phyloP scores from a whole-genome alignment of 2,797 vertebrate species.

The Epinephelus awoara region DNA sequence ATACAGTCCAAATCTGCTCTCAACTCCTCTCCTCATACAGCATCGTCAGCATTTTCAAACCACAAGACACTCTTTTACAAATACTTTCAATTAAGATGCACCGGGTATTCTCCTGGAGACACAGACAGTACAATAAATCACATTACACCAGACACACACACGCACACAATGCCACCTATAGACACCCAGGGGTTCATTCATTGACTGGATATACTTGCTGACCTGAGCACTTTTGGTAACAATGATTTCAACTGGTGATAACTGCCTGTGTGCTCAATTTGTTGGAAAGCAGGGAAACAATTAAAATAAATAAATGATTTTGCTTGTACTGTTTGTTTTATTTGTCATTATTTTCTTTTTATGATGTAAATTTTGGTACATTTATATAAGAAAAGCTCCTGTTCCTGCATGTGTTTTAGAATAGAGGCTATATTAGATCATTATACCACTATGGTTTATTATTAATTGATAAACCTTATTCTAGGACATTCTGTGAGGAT shows the following conservation, averaged over 20 bases:
- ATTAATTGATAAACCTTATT: neutral
- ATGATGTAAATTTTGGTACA: neutral
- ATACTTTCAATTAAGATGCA: constrained; percentile 45
- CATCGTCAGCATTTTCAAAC: constrained; percentile 46
- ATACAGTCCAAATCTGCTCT: neutral
- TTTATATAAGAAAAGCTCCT: too few relatives aligned
- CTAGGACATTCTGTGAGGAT: neutral
- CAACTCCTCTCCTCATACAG: neutral
- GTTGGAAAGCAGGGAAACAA: neutral
- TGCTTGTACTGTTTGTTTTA: too few relatives aligned
- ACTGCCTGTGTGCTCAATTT: neutral
- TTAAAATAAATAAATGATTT: neutral
- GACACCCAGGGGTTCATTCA: constrained; percentile 29
- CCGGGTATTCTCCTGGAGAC: constrained; percentile 34
- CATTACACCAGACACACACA: constrained; percentile 26
- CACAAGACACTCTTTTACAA: constrained; percentile 35
- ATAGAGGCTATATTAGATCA: neutral
- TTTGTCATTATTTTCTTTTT: neutral
- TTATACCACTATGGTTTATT: neutral
- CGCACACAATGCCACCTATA: constrained; percentile 12
- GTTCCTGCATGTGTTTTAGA: too few relatives aligned
- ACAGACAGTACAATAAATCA: constrained; percentile 50
- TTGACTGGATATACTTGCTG: constrained; percentile 35
- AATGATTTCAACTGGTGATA: neutral
- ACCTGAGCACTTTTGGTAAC: constrained; percentile 9